Evolutionary conservation across 2,888 invertebrate genomes (phyloP), one percentile per base, ranked within the genome.

Genomic region (Synanthedon myopaeformis): DNA sequence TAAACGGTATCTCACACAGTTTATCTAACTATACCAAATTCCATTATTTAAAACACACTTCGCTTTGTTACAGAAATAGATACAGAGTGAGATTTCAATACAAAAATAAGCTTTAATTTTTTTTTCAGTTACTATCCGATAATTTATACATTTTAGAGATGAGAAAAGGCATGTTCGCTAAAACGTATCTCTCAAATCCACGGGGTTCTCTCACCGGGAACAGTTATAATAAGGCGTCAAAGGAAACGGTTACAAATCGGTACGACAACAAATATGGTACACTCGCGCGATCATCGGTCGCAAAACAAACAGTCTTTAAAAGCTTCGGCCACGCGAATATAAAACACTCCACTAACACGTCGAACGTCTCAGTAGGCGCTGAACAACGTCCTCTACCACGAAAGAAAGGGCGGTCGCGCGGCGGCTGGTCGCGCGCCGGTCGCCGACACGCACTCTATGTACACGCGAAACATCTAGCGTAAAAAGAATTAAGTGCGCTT

Each of bases 91-190:
- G 75, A 81, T 76, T 78, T 74, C 74, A 85, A 85, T 87, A 87
- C 79, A 87, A 87, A 87, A 87, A 87, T 87, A 87, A 86, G 86
- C 86, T 81, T 82, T 84, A 78, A 82, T 77, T 82, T 80, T 35
- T 85, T 80, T 72, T 72, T 82, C 83, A 80, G 78, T 78, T 76
- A 13, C 82, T 79, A 81, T 82, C 77, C 81, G 76, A 82, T 81
- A 82, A 70, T 81, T 83, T 82, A 80, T 66, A 82, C 72, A 77
- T 74, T 71, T 82, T 82, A 83, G 76, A 81, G 80, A 82, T 76
- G 72, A 79, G 70, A 69, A 70, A 61, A 76, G 67, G 76, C 79
- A 77, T 79, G 79, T 74, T 78, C 78, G 76, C 78, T 73, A 72
- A 70, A 74, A 76, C 76, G 73, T 74, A 75, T 72, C 73, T 73